These are phyloP conservation scores for Drosophila subquinaria DNA, from an alignment of 2,888 invertebrate genomes.

Conservation along the genomic window DNA sequence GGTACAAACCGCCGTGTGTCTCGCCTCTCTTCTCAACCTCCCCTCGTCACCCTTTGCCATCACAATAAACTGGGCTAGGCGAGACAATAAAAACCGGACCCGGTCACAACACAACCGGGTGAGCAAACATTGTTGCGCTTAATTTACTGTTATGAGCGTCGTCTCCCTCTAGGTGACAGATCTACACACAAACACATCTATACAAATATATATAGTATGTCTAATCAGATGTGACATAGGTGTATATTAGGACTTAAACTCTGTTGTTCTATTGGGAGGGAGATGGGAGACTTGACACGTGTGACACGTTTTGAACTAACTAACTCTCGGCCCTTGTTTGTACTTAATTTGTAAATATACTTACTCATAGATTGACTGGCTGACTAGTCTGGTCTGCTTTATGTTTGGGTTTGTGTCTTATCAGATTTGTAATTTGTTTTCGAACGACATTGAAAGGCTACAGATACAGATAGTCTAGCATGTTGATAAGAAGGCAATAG, in stretches of 20 bases:
- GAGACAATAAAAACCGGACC: conserved; percentile 46
- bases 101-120: conserved; percentile 43
- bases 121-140: conserved; percentile 72
- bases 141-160: conserved; percentile 72
- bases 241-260: background rate
- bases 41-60: background rate
- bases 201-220: background rate
- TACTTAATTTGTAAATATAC: conserved; percentile 27
- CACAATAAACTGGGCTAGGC: conserved; percentile 28
- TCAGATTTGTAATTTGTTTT: conserved; percentile 67
- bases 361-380: conserved; percentile 37
- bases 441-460: conserved; percentile 65
- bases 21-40: background rate
- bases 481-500: conserved; percentile 40
- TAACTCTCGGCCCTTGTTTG: conserved; percentile 23
- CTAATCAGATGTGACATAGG: conserved; percentile 29
- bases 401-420: conserved; percentile 56
- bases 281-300: conserved; percentile 49
- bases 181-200: background rate
- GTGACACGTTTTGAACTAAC: conserved; percentile 64
- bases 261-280: conserved; percentile 10
- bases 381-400: conserved; percentile 16
- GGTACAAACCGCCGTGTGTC: conserved; percentile 31
- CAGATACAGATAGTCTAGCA: conserved; percentile 29
- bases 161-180: conserved; percentile 23